Base-by-base conservation (phyloP, 2,113 vertebrate species). In the Antennarius striatus region DNA sequence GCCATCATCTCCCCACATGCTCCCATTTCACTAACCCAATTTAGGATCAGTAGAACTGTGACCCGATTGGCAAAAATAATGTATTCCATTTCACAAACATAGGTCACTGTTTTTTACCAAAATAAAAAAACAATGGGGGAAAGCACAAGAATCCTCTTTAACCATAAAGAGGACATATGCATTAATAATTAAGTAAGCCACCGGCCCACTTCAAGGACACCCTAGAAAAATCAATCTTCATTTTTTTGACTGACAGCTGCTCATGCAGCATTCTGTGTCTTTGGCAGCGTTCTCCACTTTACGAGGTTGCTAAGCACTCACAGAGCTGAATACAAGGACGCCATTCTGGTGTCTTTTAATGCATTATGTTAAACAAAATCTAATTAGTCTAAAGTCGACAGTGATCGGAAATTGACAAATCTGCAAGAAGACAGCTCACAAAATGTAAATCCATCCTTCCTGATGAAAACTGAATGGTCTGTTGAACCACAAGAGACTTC, bases 31-130 rank as follows among this genome's bases (percentile, higher is more conserved):
- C 43, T 46, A 58, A 49, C 51, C 30, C 57, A 73, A 72, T 61
- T 60, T 69, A 50, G 56, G 53, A 54, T 49, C 22, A 63, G 32
- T 17, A 64, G 10, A 39, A 70, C 62, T 62, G 47, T 66, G 73
- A 72, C 47, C 5, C 13, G 32, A 36, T 5, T 36, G 32, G 32
- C 4, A 36, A 36, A 36, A 7, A 36, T 4, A 36, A 36, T 3
- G 2, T 36, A 5, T 36, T 36, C 4, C 32, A 36, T 36, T 36
- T 36, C 1, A 49, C n/a, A 49, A 14, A 49, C 48, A 49, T 9
- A 49, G 15, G 4, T 10, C 48, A 49, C 4, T 28, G 28, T 11
- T 53, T 17, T 17, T 17, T 6, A 12, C 22, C 10, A 53, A 53
- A 28, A 53, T 6, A 52, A 53, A 53, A 28, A 53, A 28, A 52